phyloP scores from a whole-genome alignment of 2,888 invertebrate genomes.

The Mythimna pallens region DNA sequence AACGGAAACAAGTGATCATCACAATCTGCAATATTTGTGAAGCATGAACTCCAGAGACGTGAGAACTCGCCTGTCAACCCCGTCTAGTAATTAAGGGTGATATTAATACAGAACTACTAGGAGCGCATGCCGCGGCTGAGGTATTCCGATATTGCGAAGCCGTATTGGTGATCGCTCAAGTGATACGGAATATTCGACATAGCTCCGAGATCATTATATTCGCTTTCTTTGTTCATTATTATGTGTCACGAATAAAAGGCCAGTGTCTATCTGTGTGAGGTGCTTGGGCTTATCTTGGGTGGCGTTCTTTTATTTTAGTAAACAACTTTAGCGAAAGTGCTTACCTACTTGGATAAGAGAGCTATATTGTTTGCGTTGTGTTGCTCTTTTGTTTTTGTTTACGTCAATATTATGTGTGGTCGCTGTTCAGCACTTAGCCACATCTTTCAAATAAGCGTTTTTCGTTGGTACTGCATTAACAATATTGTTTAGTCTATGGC shows the following conservation, averaged over 20 bases:
- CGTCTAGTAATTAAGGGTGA: constrained; percentile 76
- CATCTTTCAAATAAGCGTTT: background rate
- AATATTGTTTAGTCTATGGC: constrained; percentile 26
- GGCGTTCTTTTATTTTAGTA: constrained; percentile 33
- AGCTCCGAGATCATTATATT: constrained; percentile 69
- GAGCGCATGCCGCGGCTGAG: constrained; percentile 76
- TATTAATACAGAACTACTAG: constrained; percentile 77
- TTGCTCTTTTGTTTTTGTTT: constrained; percentile 16
- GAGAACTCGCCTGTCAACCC: constrained; percentile 52
- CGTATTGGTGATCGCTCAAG: constrained; percentile 73
- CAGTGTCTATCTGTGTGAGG: constrained; percentile 47
- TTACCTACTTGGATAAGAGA: constrained; percentile 19
- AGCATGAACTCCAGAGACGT: constrained; percentile 32
- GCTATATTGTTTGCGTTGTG: constrained; percentile 3
- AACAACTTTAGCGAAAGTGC: constrained; percentile 45
- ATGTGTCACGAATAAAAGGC: constrained; percentile 61
- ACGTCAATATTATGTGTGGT: constrained; percentile 3
- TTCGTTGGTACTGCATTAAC: background rate
- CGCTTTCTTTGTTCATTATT: constrained; percentile 67
- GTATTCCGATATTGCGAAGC: constrained; percentile 78
- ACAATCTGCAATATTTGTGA: constrained; percentile 40
- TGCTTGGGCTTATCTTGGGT: constrained; percentile 36
- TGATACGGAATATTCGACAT: constrained; percentile 81
- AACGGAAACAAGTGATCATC: constrained; percentile 10
- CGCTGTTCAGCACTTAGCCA: background rate